These are phyloP conservation scores for Sander lucioperca DNA, from an alignment of 2,113 vertebrate species.

Conservation along the genomic window DNA sequence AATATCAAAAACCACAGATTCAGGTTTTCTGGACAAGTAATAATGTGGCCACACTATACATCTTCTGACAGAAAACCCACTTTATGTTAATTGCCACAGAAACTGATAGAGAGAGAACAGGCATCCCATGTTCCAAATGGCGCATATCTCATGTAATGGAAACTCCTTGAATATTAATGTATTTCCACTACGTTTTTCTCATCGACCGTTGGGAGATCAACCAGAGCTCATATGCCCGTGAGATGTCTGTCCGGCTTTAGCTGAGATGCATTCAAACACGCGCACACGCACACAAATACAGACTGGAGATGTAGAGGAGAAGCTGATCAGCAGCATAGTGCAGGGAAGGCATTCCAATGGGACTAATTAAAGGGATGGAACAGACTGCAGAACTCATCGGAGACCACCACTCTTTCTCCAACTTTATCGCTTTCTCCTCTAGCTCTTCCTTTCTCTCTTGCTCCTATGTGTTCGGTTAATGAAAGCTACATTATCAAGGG, in stretches of 20 bases:
- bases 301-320: conserved; percentile 60
- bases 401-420: conserved; percentile 66
- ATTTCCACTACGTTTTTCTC: conserved; percentile 70
- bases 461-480: conserved; percentile 58
- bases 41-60: not conserved
- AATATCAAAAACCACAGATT: not conserved
- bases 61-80: conserved; percentile 19
- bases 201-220: conserved; percentile 58
- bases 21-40: not conserved
- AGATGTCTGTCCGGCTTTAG: conserved; percentile 70
- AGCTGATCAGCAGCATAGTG: conserved; percentile 75
- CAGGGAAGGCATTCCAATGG: conserved; percentile 76
- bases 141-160: conserved; percentile 49
- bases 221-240: conserved; percentile 61
- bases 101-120: conserved; percentile 26
- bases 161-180: conserved; percentile 73
- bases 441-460: conserved; percentile 51
- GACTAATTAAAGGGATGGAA: conserved; percentile 84
- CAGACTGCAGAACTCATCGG: conserved; percentile 79
- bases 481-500: conserved; percentile 69
- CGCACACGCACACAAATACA: conserved; percentile 49
- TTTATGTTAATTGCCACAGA: conserved; percentile 44
- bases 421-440: conserved; percentile 44
- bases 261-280: conserved; percentile 53
- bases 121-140: conserved; percentile 53